Base-by-base conservation (phyloP, 2,888 invertebrate species). In the Phania funesta region DNA sequence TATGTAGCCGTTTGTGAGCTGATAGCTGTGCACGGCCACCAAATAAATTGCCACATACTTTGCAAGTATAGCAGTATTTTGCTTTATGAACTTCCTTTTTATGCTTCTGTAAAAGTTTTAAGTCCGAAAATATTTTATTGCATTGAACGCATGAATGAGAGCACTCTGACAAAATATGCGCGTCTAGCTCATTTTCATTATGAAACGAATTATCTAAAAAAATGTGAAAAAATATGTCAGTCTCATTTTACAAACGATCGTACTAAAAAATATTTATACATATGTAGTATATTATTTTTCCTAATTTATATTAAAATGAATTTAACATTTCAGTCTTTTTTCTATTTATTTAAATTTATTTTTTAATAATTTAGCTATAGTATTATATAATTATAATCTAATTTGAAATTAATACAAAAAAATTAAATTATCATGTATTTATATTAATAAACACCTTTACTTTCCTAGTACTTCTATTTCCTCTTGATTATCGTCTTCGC, bases 1-100 rank as follows among this genome's bases (percentile, higher is more conserved):
- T 84, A 56, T 87, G 87, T 5, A 86, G 56, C n/a, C 83, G 81
- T 44, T 85, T 77, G 13, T 87, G 87, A 1, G 86, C 85, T 1
- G 79, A 82, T 16, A 87, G 71, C 29, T 86, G 86, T 13, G 85
- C 83, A 22, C 80, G 81, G 11, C 85, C 85, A 48, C 86, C 84
- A 60, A 86, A 87, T 0, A 71, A 35, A 58, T 85, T 85, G 9
- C 85, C 84, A 68, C 85, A 85, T 3, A 78, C 26, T n/a, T 77
- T 76, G 44, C 85, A 85, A 7, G 60, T 54, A 38, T 73, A 79
- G 1, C 67, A 56, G 20, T 56, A 70, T 52, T 79, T 83, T 32
- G 62, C 20, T 3, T 64, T 56, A 65, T 83, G 84, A 13, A 76
- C 62, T 6, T 35, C 29, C 6, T 46, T 65, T 60, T 67, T 46